phyloP scores from a whole-genome alignment of 2,888 invertebrate genomes.

The Drosophila cognata region DNA sequence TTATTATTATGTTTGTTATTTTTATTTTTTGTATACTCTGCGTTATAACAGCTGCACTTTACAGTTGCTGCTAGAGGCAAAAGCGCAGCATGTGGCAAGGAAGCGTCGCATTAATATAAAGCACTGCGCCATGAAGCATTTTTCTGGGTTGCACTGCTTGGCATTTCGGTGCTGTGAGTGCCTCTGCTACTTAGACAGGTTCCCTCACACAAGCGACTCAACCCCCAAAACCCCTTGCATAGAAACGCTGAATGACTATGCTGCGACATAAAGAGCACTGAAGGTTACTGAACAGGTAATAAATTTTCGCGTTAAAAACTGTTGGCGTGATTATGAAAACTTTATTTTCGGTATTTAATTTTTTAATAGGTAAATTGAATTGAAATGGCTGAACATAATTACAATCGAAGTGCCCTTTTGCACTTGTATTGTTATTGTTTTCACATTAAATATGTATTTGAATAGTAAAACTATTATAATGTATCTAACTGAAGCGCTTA shows the following conservation, averaged over 20 bases:
- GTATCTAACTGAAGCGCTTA: too few species aligned
- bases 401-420: background rate
- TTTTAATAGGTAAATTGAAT: background rate
- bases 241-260: constrained; percentile 42
- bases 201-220: constrained; percentile 28
- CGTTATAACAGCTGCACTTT: constrained; percentile 73
- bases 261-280: constrained; percentile 15
- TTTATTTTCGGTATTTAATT: background rate
- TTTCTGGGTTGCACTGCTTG: constrained; percentile 59
- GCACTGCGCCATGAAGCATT: constrained; percentile 79
- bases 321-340: background rate
- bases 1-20: constrained; percentile 50
- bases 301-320: constrained; percentile 5
- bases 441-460: background rate
- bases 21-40: constrained; percentile 34
- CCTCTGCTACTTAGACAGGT: constrained; percentile 40
- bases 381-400: background rate
- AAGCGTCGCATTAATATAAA: constrained; percentile 71
- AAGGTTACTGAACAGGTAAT: constrained; percentile 44
- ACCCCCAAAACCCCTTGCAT: constrained; percentile 2
- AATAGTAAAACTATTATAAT: background rate
- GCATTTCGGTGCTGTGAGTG: constrained; percentile 23
- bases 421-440: background rate
- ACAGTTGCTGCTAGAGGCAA: constrained; percentile 68
- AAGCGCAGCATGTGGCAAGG: constrained; percentile 52